These are phyloP conservation scores for Plebejus argus DNA, from an alignment of 2,888 invertebrate species.

Conservation along the genomic window DNA sequence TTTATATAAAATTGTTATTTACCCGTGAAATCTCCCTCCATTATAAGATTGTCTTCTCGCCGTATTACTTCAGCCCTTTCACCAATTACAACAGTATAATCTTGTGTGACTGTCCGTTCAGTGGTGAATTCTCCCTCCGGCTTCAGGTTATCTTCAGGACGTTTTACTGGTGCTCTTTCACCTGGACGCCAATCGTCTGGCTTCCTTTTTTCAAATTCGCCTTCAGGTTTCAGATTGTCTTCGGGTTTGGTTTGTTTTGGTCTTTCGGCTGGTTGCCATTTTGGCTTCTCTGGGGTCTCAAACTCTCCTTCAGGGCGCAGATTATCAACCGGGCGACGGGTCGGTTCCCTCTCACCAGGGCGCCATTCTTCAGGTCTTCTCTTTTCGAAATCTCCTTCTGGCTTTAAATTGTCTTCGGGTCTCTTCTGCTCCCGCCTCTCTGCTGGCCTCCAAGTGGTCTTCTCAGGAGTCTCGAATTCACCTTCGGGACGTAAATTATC, in stretches of 20 bases:
- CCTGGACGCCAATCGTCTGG: slow-evolving; percentile 73
- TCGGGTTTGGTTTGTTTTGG: slow-evolving; percentile 53
- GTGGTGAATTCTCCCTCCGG: slow-evolving; percentile 81
- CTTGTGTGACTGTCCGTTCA: slow-evolving; percentile 75
- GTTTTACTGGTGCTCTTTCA: slow-evolving; percentile 57
- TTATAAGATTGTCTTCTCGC: slow-evolving; percentile 83
- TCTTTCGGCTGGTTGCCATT: slow-evolving; percentile 53
- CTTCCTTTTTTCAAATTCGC: slow-evolving; percentile 76
- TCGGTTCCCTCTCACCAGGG: slow-evolving; percentile 60
- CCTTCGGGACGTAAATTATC: slow-evolving; percentile 72
- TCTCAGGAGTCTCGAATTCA: slow-evolving; percentile 67
- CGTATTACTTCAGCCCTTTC: slow-evolving; percentile 84
- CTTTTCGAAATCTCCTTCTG: slow-evolving; percentile 73
- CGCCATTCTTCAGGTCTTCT: slow-evolving; percentile 54
- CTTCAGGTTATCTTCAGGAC: slow-evolving; percentile 78
- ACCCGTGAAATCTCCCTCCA: slow-evolving; percentile 85
- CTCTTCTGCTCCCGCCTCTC: slow-evolving; percentile 69
- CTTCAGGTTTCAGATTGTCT: slow-evolving; percentile 80
- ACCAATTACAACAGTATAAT: slow-evolving; percentile 81
- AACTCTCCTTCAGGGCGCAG: slow-evolving; percentile 68
- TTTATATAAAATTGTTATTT: slow-evolving; percentile 37
- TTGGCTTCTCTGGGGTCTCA: slow-evolving; percentile 56
- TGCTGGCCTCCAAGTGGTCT: slow-evolving; percentile 62
- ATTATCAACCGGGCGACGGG: slow-evolving; percentile 58
- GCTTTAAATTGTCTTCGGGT: slow-evolving; percentile 63